These are phyloP conservation scores for Spodoptera picta DNA, from an alignment of 2,888 invertebrate genomes.

Conservation along the genomic window DNA sequence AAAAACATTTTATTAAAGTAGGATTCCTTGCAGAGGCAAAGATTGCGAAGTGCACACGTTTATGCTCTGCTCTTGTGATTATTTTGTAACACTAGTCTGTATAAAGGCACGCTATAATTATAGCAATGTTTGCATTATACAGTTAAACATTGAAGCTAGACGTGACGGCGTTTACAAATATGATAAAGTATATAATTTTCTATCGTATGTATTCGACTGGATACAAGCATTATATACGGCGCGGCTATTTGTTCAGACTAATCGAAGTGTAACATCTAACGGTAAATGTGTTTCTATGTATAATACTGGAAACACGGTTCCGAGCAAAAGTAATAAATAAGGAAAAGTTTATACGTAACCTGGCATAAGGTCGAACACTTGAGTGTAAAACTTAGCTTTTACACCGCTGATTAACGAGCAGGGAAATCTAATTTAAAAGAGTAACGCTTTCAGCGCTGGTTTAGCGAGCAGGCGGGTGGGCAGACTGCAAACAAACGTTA, in stretches of 20 bases:
- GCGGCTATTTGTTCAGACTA: no score
- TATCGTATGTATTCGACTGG: no score
- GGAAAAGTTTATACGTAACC: conserved; percentile 16
- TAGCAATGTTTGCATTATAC: no score
- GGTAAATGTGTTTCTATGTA: neutral
- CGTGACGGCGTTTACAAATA: no score
- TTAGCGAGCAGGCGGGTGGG: neutral
- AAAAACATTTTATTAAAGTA: conserved; percentile 7
- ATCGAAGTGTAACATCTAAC: neutral
- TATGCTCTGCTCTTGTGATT: no score
- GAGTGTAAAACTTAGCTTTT: conserved; percentile 40
- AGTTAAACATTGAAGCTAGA: no score
- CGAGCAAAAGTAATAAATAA: conserved; percentile 28
- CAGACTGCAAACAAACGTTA: conserved; percentile 37
- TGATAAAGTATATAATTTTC: no score
- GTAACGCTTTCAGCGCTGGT: conserved; percentile 40
- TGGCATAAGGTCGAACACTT: conserved; percentile 25
- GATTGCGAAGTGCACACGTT: no score
- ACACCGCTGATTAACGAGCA: conserved; percentile 51
- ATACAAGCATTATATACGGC: no score
- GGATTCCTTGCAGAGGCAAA: no score
- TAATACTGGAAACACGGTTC: neutral
- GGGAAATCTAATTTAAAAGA: conserved; percentile 53
- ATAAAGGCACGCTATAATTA: no score
- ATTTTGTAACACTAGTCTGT: no score